Evolutionary conservation across 1,140 invertebrate species (phyloP), one percentile per base, ranked within the genome.

Genomic region (Andricus grossulariae): DNA sequence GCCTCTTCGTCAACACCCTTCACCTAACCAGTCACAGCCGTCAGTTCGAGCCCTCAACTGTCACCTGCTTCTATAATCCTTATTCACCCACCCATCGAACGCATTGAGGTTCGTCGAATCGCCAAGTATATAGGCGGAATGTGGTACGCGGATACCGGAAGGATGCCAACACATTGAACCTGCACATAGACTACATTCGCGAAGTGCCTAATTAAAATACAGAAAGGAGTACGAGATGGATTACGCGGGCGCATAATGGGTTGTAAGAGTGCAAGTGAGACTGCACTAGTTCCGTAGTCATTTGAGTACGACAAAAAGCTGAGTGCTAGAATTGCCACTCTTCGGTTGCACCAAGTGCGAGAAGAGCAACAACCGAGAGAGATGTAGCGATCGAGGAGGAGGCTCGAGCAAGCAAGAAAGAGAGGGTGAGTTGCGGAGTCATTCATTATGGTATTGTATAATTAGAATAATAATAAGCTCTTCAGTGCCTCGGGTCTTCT

Each of bases 391-490:
- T 71, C 51, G 76, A 77, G 71, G 76, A 77, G 57, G 75, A 80
- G 75, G 73, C 77, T 25, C 74, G 83, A 75, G 76, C 72, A 72
- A 76, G 83, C 66, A 80, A 78, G 51, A 77, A 77, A 78, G 78
- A 87, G 84, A 84, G 85, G 75, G 81, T 82, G 83, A 86, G 80
- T 76, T 54, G 71, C 74, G 72, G 73, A 84, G 80, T 86, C 85
- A 88, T 88, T 91, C 88, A 90, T 90, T 89, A 88, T 87, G 83
- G 84, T 86, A 88, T 90, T 88, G 87, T 90, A 90, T 91, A 91
- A 91, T 91, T 91, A 90, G 90, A 89, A 91, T 90, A 88, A 91
- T 91, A 91, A 91, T 91, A 90, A 90, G 88, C 89, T 86, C 85
- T 88, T 83, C 81, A 87, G 77, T 81, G 81, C 82, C 72, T 39